Conservation (phyloP, 2,797 vertebrate genomes). For the Micromesistius poutassou region DNA sequence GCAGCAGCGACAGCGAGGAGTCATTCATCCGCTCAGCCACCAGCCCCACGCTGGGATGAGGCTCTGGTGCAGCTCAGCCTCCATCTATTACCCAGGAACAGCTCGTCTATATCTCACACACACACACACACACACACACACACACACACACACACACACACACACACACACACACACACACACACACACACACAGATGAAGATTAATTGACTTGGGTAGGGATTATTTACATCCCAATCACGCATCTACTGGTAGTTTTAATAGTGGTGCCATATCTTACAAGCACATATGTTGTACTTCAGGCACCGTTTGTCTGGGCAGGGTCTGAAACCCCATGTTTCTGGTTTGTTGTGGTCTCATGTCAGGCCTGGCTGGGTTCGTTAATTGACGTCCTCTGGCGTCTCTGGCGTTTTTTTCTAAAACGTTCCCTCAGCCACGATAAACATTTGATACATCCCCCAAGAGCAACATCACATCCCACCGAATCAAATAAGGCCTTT, state of each 20-base stretch:
- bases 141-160: neutral
- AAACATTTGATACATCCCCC: too few species aligned
- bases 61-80: neutral
- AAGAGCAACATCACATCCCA: neutral
- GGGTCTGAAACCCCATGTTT: neutral
- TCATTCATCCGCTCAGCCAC: neutral
- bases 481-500: neutral
- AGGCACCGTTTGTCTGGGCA: neutral
- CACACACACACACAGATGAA: neutral
- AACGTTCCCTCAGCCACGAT: neutral
- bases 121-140: neutral
- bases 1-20: constrained; percentile 34
- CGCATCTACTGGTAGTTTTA: neutral
- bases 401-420: neutral
- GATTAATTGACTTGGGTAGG: neutral
- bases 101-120: neutral
- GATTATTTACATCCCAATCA: neutral
- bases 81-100: neutral
- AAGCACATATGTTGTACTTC: neutral
- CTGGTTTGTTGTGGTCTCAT: neutral
- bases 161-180: neutral
- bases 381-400: constrained; percentile 28
- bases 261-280: neutral
- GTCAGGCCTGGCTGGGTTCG: neutral
- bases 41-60: neutral